phyloP scores from a whole-genome alignment of 2,113 vertebrate species.

The Aplodontia rufa region DNA sequence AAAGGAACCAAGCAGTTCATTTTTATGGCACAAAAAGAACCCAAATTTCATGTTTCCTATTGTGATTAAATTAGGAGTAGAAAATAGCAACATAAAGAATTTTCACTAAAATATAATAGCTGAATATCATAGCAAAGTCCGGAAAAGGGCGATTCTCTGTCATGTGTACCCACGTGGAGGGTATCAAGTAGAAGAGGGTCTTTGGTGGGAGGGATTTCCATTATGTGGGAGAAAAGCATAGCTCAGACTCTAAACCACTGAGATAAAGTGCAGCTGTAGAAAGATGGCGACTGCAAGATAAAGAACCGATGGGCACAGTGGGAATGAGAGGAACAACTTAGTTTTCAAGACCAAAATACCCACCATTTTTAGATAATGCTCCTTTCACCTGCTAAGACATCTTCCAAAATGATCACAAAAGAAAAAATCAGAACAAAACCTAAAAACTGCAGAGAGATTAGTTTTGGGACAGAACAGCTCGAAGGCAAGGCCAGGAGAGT shows the following conservation, averaged over 20 bases:
- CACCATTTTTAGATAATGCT: not conserved
- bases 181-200: not conserved
- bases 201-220: not conserved
- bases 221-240: not conserved
- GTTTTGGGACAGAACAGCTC: not conserved
- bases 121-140: not conserved
- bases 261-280: not conserved
- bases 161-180: accelerated
- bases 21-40: not conserved
- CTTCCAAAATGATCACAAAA: not conserved
- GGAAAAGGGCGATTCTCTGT: not conserved
- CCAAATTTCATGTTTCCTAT: not conserved
- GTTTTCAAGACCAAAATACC: not conserved
- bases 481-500: not conserved
- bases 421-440: not conserved
- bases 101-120: not conserved
- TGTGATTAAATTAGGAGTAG: not conserved
- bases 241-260: not conserved
- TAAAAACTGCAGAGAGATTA: not conserved
- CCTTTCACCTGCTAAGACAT: not conserved
- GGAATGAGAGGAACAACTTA: too few relatives aligned
- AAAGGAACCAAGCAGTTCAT: not conserved
- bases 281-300: not conserved
- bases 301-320: not conserved
- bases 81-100: not conserved